These are phyloP conservation scores for Pseudomyrmex concolor DNA, from an alignment of 1,140 invertebrate genomes.

Conservation along the genomic window DNA sequence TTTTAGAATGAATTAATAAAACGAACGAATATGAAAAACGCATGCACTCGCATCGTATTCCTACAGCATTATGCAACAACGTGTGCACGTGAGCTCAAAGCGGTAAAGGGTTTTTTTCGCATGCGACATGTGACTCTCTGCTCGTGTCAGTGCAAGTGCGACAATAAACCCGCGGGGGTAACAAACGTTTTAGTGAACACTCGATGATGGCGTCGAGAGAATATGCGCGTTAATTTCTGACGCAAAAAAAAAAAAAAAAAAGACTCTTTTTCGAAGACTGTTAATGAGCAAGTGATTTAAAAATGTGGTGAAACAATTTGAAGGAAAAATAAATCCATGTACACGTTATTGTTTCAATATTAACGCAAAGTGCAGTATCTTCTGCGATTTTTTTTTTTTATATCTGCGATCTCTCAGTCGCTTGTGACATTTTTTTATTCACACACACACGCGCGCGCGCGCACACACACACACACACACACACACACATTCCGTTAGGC, in stretches of 20 bases:
- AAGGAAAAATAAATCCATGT: not conserved
- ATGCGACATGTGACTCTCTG: constrained; percentile 50
- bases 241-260: no score
- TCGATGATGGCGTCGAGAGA: no score
- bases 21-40: not conserved
- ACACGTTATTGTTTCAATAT: not conserved
- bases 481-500: not conserved
- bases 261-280: no score
- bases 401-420: not conserved
- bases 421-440: not conserved
- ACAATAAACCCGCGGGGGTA: no score
- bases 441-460: not conserved
- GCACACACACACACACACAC: not conserved
- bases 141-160: not conserved
- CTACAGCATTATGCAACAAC: not conserved
- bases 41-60: constrained; percentile 21
- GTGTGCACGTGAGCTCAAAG: constrained; percentile 13
- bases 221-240: no score
- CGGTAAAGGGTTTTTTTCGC: not conserved
- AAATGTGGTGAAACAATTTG: not conserved
- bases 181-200: no score
- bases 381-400: not conserved
- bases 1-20: constrained; percentile 14
- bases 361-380: not conserved
- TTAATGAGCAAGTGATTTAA: not conserved